A percentile compares a stretch with the other conserved stretches of the same genome.
Conservation (phyloP, 2,797 vertebrate genomes). For the Bucorvus abyssinicus region DNA sequence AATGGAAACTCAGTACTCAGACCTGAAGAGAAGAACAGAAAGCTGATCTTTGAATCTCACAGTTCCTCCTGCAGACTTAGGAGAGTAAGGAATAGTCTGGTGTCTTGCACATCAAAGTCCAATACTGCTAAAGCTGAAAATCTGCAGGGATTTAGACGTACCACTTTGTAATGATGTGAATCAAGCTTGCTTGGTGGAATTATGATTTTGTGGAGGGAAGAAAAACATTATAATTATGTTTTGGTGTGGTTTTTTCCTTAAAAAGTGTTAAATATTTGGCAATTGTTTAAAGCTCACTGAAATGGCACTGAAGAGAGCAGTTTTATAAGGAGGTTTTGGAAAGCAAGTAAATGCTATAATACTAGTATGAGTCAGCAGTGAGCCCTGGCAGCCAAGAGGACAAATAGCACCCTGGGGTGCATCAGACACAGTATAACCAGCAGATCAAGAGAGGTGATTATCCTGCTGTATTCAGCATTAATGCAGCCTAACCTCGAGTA, state of each 20-base stretch:
- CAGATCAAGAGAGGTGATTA: rapidly evolving
- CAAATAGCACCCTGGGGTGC: neutral
- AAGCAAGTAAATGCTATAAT: neutral
- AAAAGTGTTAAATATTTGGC: neutral
- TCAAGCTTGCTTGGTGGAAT: neutral
- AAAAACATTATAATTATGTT: neutral
- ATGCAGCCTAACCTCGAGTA: rapidly evolving
- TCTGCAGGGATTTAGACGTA: neutral
- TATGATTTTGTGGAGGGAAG: neutral
- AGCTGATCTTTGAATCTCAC: neutral
- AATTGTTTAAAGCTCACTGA: neutral
- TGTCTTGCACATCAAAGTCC: neutral
- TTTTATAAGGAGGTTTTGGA: neutral
- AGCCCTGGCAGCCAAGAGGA: neutral
- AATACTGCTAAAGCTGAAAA: neutral
- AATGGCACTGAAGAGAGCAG: neutral
- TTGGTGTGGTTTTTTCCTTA: neutral
- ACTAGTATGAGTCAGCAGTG: neutral
- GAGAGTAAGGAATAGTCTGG: neutral
- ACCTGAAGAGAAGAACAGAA: neutral
- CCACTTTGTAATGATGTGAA: neutral
- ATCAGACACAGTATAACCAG: neutral
- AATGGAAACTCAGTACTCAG: neutral
- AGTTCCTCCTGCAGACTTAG: neutral
- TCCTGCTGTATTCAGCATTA: rapidly evolving